Evolutionary conservation across 2,797 vertebrate species (phyloP).

Genomic region (Betta splendens): DNA sequence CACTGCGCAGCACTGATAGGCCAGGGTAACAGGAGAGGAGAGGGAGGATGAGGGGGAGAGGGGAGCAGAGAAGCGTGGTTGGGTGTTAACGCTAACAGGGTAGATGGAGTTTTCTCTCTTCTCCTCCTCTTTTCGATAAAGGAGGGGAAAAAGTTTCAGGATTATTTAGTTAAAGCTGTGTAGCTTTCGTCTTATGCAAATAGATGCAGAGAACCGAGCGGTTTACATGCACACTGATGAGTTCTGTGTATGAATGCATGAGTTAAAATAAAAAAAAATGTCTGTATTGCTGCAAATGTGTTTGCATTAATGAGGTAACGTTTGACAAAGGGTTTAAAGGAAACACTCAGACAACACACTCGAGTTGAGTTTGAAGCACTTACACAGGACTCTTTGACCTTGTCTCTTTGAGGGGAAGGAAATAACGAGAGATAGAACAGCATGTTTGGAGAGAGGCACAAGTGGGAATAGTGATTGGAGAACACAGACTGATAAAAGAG

Average conservation of each 20-base stretch:
- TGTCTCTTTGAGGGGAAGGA: slow-evolving; percentile 65
- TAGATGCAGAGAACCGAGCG: slow-evolving; percentile 34
- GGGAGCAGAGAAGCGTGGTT: slow-evolving; percentile 52
- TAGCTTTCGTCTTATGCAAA: slow-evolving; percentile 57
- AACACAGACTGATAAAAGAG: slow-evolving; percentile 71
- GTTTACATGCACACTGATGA: slow-evolving; percentile 58
- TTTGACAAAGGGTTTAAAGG: slow-evolving; percentile 45
- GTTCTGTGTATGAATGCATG: neutral
- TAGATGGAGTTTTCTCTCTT: slow-evolving; percentile 61
- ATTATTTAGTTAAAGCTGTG: slow-evolving; percentile 59
- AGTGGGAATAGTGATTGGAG: slow-evolving; percentile 70
- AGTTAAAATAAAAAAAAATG: slow-evolving; percentile 20
- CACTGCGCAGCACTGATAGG: slow-evolving; percentile 85
- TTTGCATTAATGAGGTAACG: slow-evolving; percentile 49
- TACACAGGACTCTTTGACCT: slow-evolving; percentile 69
- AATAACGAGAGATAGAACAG: slow-evolving; percentile 66
- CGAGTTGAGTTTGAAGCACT: slow-evolving; percentile 67
- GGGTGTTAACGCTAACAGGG: slow-evolving; percentile 76
- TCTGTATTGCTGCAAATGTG: slow-evolving; percentile 30
- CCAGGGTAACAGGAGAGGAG: slow-evolving; percentile 58
- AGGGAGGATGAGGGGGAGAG: slow-evolving; percentile 30
- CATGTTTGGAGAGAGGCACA: slow-evolving; percentile 70
- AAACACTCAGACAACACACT: slow-evolving; percentile 47
- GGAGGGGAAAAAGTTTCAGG: slow-evolving; percentile 15
- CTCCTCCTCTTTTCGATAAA: slow-evolving; percentile 31